Base-by-base conservation (phyloP, 1,140 invertebrate genomes). In the Heliconius hermathena region DNA sequence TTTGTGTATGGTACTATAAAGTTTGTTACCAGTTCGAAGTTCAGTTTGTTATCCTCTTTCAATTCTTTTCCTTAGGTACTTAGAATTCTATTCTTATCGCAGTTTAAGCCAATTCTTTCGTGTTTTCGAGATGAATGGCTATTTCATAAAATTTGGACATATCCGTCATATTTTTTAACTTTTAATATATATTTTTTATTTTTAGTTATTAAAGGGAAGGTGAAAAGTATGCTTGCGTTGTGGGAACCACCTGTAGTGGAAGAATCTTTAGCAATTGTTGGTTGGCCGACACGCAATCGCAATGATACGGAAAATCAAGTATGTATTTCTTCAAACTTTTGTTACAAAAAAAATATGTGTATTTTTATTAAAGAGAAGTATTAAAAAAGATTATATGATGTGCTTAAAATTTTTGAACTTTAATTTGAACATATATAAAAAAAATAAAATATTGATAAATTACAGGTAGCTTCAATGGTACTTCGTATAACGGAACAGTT, bases 211-310 rank as follows among this genome's bases (percentile, higher is more conserved):
- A 95, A 95, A 84, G 83, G 74, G 13, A 93, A 93, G 82, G 81
- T 96, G 95, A 95, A 97, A 80, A 97, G 97, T 38, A 94, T 98
- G 49, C 90, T 98, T 11, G 97, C 96, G 76, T 95, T 98, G 1
- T 98, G 97, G 97, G 97, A 98, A 89, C 96, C 97, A 1, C 96
- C 96, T 16, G 94, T 98, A 29, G 97, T 98, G 1, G 98, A 98
- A 89, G 97, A 98, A 89, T 97, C 97, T 0, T 95, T 98, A 70
- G 96, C 96, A 18, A 97, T 97, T 86, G 96, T 98, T 49, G 97
- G 98, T 87, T 96, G 97, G 84, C 96, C 96, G 0, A 88, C 88
- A 78, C 87, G 90, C 36, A 87, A 78, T 33, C 81, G 79, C 20
- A 85, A 91, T 18, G 78, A 86, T n/a, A 49, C 74, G 5, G 87